Conservation (phyloP, 1,140 invertebrate species). For the Hermetia illucens region DNA sequence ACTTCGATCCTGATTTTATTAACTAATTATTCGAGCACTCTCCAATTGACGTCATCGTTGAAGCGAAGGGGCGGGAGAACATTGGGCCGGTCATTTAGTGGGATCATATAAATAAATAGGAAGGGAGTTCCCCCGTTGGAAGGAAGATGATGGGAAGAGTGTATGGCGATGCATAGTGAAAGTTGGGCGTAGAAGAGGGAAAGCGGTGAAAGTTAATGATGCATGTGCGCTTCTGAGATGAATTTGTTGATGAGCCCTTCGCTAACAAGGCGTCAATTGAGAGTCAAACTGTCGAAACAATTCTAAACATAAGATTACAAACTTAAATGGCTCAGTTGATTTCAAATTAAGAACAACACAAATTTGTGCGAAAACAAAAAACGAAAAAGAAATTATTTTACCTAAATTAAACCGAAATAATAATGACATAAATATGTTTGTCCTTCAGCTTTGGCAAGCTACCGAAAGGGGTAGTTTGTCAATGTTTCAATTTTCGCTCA, state of each 20-base stretch:
- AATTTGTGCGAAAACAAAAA: constrained; percentile 1
- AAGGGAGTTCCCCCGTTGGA: no score
- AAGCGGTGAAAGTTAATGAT: neutral
- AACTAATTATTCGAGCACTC: no score
- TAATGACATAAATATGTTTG: constrained; percentile 10
- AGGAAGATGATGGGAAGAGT: no score
- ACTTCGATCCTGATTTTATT: no score
- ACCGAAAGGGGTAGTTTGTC: no score
- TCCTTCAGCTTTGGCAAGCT: neutral
- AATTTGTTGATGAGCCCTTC: neutral
- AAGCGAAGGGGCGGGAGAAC: neutral
- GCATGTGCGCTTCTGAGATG: neutral
- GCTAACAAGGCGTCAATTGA: constrained; percentile 29
- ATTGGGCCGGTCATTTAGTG: neutral
- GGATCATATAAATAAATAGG: neutral
- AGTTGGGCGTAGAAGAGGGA: no score
- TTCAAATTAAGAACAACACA: neutral
- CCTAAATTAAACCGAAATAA: constrained; percentile 8
- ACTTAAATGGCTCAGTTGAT: neutral
- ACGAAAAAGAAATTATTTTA: no score
- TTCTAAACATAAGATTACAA: neutral
- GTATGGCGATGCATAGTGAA: no score
- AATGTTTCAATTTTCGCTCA: no score
- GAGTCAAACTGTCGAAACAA: neutral
- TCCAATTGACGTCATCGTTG: neutral